Evolutionary conservation across 2,113 vertebrate species (phyloP).

Genomic region (Melanotaenia duboulayi): DNA sequence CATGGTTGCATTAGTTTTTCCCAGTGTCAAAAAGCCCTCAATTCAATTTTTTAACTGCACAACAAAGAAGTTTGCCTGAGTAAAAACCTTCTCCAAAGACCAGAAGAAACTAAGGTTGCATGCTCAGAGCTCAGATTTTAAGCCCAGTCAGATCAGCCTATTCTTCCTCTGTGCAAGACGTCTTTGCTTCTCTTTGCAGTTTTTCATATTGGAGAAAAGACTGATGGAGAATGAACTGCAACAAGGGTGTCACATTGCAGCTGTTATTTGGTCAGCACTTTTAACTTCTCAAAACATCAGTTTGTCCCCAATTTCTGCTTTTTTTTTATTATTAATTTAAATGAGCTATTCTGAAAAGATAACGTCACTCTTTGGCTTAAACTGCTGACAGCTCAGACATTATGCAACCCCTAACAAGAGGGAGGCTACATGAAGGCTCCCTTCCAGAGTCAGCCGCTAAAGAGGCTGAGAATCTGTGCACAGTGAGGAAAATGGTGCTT

Average conservation of each 20-base stretch:
- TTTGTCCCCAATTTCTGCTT: too few species aligned
- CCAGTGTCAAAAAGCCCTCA: too few species aligned
- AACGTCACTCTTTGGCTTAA: neutral
- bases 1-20: too few species aligned
- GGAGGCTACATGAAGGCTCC: neutral
- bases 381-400: slow-evolving; percentile 5
- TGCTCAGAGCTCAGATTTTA: neutral
- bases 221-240: neutral
- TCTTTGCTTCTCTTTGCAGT: neutral
- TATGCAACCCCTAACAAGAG: neutral
- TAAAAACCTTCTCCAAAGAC: too few species aligned
- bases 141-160: neutral
- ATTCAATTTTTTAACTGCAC: too few species aligned
- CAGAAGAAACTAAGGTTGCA: too few species aligned
- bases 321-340: neutral
- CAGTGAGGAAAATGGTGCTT: neutral
- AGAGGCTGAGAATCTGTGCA: neutral
- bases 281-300: neutral
- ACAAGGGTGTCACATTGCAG: too few species aligned
- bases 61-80: too few species aligned
- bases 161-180: neutral
- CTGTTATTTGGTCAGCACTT: neutral
- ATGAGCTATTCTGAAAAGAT: neutral
- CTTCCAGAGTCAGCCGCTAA: neutral
- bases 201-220: neutral